phyloP scores from a whole-genome alignment of 1,140 invertebrate genomes.

The Vollenhovia emeryi region DNA sequence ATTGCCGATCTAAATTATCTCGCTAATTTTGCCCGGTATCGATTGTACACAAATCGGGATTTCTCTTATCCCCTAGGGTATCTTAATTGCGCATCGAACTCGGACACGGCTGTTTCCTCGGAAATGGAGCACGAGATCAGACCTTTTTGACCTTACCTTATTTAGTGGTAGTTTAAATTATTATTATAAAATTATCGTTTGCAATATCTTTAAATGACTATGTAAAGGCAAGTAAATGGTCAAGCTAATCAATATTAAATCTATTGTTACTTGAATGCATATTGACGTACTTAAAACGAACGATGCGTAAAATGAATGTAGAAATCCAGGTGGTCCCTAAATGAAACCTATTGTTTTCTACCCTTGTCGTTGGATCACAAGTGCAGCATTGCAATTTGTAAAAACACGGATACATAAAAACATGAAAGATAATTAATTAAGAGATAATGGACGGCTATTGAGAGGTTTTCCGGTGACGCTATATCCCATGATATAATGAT shows the following conservation, averaged over 20 bases:
- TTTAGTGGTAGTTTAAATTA: not conserved
- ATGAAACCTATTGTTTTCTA: no score
- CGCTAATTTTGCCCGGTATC: conserved; percentile 74
- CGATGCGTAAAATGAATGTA: no score
- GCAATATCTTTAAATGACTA: not conserved
- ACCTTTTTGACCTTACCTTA: not conserved
- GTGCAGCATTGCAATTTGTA: no score
- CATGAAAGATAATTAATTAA: conserved; percentile 23
- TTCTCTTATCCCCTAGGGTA: conserved; percentile 69
- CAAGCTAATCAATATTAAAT: no score
- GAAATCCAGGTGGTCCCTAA: no score
- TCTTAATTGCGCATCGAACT: conserved; percentile 77
- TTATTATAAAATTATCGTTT: not conserved
- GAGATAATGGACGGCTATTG: not conserved
- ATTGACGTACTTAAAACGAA: no score
- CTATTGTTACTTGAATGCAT: no score
- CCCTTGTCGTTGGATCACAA: no score
- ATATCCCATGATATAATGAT: not conserved
- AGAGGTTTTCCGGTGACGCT: not conserved
- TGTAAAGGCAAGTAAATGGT: not conserved
- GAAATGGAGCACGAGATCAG: conserved; percentile 28
- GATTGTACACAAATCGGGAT: conserved; percentile 77
- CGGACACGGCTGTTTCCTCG: not conserved
- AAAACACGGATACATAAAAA: no score
- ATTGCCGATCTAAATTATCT: conserved; percentile 77